Evolutionary conservation across 2,888 invertebrate species (phyloP), one percentile per base, ranked within the genome.

Genomic region (Parnassius mnemosyne): DNA sequence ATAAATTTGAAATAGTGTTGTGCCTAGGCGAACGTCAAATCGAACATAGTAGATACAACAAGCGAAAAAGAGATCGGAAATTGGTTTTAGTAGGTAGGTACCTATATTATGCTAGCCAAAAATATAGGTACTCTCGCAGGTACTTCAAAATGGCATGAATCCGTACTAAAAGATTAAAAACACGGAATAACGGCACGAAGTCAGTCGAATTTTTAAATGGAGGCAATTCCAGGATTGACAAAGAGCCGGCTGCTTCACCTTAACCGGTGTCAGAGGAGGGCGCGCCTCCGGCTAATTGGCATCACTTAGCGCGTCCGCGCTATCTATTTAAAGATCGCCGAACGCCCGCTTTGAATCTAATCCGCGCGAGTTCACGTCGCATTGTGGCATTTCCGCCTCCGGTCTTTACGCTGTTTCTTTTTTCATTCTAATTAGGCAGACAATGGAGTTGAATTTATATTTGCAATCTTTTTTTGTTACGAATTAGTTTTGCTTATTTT

Each of bases 211-310:
- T 59, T 55, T 41, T 20, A 49, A 57, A 59, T 41, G 54, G 47
- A 52, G 52, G 34, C 54, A 55, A 63, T 63, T 63, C 59, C 59
- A 41, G 54, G 55, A 55, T 44, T 63, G 63, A 59, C 56, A 55
- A 55, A 56, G 55, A 53, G 53, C 42, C 61, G 61, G 57, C 57
- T 44, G 58, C 43, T 51, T 55, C 59, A 57, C 69, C 70, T 70
- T 78, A 79, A 78, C 57, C 50, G 58, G 57, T 64, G 57, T 49
- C 64, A 71, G 71, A 71, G 72, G 71, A 70, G 78, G 73, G 76
- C 78, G 78, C 76, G 77, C 62, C 61, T 54, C 60, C 44, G 58
- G 64, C 79, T 81, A 82, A 81, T 80, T 80, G 81, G 78, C 73
- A 74, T 76, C 78, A 78, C 77, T 80, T 80, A 79, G 78, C 77